Percentiles rank a stretch among this genome's conserved stretches.
Evolutionary conservation across 2,888 invertebrate genomes (phyloP).

Genomic region (Entomobrya multifasciata): DNA sequence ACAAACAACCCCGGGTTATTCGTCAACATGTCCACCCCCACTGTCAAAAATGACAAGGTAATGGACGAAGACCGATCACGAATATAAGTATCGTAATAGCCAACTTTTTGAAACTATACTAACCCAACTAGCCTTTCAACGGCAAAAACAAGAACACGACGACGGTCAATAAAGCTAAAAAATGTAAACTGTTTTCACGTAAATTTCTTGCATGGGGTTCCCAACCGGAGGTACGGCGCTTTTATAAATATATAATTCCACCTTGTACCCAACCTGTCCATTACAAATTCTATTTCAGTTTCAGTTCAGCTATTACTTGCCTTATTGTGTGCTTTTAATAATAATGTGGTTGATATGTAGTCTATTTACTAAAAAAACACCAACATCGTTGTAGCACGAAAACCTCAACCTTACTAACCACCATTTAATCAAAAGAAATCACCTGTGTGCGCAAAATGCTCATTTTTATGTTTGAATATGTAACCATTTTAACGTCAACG

Average conservation of each 20-base stretch:
- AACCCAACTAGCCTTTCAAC: neutral
- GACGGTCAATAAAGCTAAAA: neutral
- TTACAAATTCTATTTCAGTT: neutral
- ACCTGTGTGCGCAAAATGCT: conserved; percentile 32
- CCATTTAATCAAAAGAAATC: neutral
- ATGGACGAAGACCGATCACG: conserved; percentile 60
- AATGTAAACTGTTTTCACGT: conserved; percentile 4
- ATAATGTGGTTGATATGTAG: conserved; percentile 34
- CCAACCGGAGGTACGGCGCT: neutral
- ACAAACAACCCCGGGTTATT: conserved; percentile 52
- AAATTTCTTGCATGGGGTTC: neutral
- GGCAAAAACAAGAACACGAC: neutral
- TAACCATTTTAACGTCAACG: neutral
- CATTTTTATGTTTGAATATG: conserved; percentile 16
- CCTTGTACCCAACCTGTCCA: conserved; percentile 26
- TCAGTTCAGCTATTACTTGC: neutral
- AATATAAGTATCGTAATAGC: neutral
- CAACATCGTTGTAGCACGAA: neutral
- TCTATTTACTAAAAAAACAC: conserved; percentile 23
- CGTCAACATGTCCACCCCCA: conserved; percentile 65
- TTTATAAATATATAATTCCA: conserved; percentile 28
- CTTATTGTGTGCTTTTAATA: conserved; percentile 38
- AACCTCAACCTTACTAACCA: neutral
- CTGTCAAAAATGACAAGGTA: conserved; percentile 57
- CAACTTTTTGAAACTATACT: neutral